phyloP scores from a whole-genome alignment of 1,140 invertebrate genomes.

The Apis mellifera region Amel_HAv3.1 CM009931.2:18754001-18754500 shows the following conservation, averaged over 20 bases:
- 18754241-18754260: not conserved
- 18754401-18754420: not conserved
- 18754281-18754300: not conserved
- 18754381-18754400: conserved; percentile 49
- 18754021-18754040: too few relatives aligned
- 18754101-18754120: not conserved
- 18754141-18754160: not conserved
- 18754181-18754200: not conserved
- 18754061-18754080: not conserved
- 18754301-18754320: not conserved
- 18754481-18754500: conserved; percentile 1
- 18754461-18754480: conserved; percentile 9
- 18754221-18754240: conserved; percentile 12
- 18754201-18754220: not conserved
- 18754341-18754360: conserved; percentile 61
- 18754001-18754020: not conserved
- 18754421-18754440: conserved; percentile 16
- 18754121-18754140: not conserved
- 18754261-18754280: not conserved
- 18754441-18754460: conserved; percentile 28
- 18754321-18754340: conserved; percentile 67
- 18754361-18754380: conserved; percentile 32
- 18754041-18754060: not conserved
- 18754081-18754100: not conserved
- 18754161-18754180: too few relatives aligned